Percentiles rank a stretch among this genome's conserved stretches.
phyloP scores from a whole-genome alignment of 2,797 vertebrate species.

The Gobio occitaniae region DNA sequence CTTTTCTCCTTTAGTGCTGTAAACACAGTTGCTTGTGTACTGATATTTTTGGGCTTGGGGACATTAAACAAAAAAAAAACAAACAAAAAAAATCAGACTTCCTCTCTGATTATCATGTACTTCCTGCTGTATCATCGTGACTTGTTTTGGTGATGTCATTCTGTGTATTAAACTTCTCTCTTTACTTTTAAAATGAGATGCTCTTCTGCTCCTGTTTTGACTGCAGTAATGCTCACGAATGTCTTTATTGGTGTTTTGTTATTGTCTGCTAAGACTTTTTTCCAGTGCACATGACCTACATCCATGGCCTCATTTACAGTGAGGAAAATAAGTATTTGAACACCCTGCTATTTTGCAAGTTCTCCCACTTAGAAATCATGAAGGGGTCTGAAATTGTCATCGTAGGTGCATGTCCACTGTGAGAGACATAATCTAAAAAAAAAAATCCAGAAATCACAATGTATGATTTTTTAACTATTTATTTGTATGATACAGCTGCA shows the following conservation, averaged over 20 bases:
- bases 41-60: constrained; percentile 24
- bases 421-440: too few relatives aligned
- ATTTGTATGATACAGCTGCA: too few relatives aligned
- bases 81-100: constrained; percentile 42
- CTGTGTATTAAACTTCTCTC: constrained; percentile 52
- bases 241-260: neutral
- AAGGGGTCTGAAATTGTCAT: too few relatives aligned
- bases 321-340: too few relatives aligned
- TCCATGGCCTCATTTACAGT: too few relatives aligned
- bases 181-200: constrained; percentile 55
- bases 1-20: constrained; percentile 63
- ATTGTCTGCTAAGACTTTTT: neutral
- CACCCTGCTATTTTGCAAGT: too few relatives aligned
- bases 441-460: too few relatives aligned
- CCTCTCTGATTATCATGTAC: constrained; percentile 55
- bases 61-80: neutral
- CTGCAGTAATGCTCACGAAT: neutral
- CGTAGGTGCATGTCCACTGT: too few relatives aligned
- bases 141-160: constrained; percentile 59
- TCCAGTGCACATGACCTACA: neutral
- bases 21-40: constrained; percentile 35
- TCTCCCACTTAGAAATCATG: too few relatives aligned
- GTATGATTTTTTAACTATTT: too few relatives aligned
- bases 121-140: constrained; percentile 59
- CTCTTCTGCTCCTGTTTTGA: constrained; percentile 30